Evolutionary conservation across 2,797 vertebrate genomes (phyloP).

Genomic region (Ceyx erithaca): DNA sequence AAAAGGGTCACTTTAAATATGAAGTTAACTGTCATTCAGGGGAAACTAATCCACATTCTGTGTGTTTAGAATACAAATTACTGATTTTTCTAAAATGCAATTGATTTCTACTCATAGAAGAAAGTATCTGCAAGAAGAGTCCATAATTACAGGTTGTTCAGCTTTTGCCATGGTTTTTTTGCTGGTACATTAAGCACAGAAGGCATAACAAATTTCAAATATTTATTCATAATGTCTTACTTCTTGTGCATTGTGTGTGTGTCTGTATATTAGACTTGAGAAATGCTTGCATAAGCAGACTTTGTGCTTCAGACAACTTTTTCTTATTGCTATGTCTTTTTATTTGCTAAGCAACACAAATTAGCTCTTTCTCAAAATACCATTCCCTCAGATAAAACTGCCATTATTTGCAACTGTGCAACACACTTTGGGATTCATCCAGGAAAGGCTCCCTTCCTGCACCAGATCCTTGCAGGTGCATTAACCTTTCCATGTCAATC

Average conservation of each 20-base stretch:
- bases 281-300: constrained; percentile 50
- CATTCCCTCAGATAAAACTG: not conserved
- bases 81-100: not conserved
- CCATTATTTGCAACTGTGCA: not conserved
- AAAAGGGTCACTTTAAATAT: not conserved
- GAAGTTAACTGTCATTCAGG: not conserved
- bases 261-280: constrained; percentile 14
- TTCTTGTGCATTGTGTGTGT: not conserved
- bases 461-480: not conserved
- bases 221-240: constrained; percentile 51
- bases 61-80: not conserved
- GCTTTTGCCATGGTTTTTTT: constrained; percentile 6
- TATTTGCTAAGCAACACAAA: not conserved
- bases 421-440: not conserved
- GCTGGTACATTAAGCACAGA: constrained; percentile 27
- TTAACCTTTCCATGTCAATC: not conserved
- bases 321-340: not conserved
- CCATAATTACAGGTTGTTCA: not conserved
- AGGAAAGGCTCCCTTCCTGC: not conserved
- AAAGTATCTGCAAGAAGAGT: not conserved
- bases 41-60: not conserved
- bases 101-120: not conserved
- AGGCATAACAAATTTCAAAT: not conserved
- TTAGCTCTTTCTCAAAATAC: not conserved
- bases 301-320: not conserved